Evolutionary conservation across 2,797 vertebrate genomes (phyloP).

Genomic region (Rhincodon typus): DNA sequence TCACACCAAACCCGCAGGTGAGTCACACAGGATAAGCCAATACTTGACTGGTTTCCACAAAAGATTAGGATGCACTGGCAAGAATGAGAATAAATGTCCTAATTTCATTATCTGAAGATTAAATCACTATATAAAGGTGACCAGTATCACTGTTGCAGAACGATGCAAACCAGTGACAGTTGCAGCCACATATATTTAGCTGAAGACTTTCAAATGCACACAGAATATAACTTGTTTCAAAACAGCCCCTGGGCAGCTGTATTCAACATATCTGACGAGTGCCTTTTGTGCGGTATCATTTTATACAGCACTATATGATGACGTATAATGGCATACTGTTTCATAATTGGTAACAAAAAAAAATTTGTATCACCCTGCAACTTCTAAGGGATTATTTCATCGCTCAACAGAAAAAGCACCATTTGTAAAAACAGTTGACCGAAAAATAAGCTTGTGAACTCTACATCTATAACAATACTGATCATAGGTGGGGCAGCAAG

Average conservation of each 20-base stretch:
- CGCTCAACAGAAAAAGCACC: neutral
- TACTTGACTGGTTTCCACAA: neutral
- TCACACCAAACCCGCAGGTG: neutral
- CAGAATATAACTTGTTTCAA: neutral
- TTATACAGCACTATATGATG: neutral
- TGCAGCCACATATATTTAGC: neutral
- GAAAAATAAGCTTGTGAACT: neutral
- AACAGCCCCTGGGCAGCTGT: neutral
- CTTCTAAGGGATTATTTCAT: neutral
- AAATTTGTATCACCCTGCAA: neutral
- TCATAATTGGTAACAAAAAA: neutral
- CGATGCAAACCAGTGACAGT: neutral
- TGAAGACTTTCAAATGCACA: neutral
- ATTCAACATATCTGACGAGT: neutral
- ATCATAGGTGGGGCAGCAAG: neutral
- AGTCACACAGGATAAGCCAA: neutral
- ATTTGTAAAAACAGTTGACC: neutral
- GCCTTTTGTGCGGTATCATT: neutral
- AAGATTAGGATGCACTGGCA: neutral
- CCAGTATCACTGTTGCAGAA: neutral
- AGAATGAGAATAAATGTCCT: neutral
- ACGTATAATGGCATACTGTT: neutral
- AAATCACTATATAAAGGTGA: neutral
- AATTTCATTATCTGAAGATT: neutral
- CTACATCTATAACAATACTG: neutral